phyloP scores from a whole-genome alignment of 2,113 vertebrate genomes.

The Psophia crepitans region DNA sequence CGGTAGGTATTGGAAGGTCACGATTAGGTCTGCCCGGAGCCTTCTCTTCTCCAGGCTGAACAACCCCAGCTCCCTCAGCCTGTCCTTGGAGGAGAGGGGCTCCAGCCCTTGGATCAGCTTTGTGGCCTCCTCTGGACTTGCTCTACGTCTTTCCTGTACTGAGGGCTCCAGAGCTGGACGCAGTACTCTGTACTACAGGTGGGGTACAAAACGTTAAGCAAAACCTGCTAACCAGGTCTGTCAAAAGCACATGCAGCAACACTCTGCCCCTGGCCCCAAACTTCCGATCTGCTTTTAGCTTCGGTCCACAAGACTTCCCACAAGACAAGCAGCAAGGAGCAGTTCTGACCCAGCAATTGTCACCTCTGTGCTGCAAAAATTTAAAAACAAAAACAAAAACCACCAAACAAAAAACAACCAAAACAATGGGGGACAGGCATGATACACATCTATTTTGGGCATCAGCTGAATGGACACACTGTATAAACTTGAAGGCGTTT shows the following conservation, averaged over 20 bases:
- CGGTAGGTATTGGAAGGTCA: too few relatives aligned
- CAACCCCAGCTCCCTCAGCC: too few relatives aligned
- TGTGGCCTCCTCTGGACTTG: too few relatives aligned
- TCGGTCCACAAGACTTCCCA: constrained; percentile 70
- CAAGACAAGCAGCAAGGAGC: constrained; percentile 57
- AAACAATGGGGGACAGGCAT: too few relatives aligned
- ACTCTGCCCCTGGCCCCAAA: constrained; percentile 32
- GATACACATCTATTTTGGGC: neutral
- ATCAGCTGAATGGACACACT: neutral
- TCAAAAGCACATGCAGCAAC: constrained; percentile 69
- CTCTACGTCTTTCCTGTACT: too few relatives aligned
- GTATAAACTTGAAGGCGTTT: neutral
- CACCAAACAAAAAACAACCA: too few relatives aligned
- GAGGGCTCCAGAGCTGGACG: too few relatives aligned
- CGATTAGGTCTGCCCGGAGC: too few relatives aligned
- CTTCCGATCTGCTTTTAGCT: constrained; percentile 73
- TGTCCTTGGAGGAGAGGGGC: too few relatives aligned
- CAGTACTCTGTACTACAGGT: too few relatives aligned
- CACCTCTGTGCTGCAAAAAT: neutral
- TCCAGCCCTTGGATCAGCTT: too few relatives aligned
- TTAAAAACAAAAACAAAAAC: neutral
- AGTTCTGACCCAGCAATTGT: neutral
- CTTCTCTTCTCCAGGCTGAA: too few relatives aligned
- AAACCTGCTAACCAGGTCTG: constrained; percentile 58
- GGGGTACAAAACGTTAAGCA: constrained; percentile 31